Evolutionary conservation across 2,888 invertebrate genomes (phyloP), one percentile per base, ranked within the genome.

Genomic region (Trisateles emortualis): DNA sequence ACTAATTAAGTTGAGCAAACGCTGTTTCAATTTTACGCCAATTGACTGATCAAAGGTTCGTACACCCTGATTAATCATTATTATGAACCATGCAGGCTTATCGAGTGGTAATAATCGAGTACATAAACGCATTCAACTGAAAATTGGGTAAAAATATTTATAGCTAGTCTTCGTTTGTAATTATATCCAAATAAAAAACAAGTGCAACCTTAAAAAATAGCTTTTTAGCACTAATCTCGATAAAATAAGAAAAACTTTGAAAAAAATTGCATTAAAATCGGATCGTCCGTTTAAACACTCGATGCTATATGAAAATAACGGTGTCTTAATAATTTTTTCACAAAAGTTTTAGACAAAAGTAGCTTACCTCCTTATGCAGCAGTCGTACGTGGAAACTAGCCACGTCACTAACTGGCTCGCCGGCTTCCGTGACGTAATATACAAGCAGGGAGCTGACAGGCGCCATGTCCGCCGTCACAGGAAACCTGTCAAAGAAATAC

Each of bases 331-430:
- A 22, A 22, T 22, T 29, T 10, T 29, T 11, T n/a, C 2, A 5
- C 35, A 9, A 19, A n/a, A n/a, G 5, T 22, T 3, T 38, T 19
- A 8, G n/a, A n/a, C 16, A 38, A 29, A 39, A 30, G 11, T 10
- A 13, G 29, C 81, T 86, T 73, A 95, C 95, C 92, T 95, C 94
- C 78, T 94, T 94, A 75, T 95, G 94, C 43, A 94, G 84, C 13
- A 95, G 89, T 66, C 93, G 91, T 10, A 95, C 95, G 68, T 95
- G 94, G 77, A 95, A 95, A 74, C 93, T 95, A 45, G 94, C 94
- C 10, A 95, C 95, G 76, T 95, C 95, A 72, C 95, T 95, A 61
- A 95, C 94, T 0, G 95, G 95, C 68, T 95, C 95, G 0, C 95
- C 95, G 29, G 93, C 93, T 44, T 94, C 93, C 0, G 95, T 95